Evolutionary conservation across 2,797 vertebrate species (phyloP).

Genomic region (Sebastes kiyomatsui): DNA sequence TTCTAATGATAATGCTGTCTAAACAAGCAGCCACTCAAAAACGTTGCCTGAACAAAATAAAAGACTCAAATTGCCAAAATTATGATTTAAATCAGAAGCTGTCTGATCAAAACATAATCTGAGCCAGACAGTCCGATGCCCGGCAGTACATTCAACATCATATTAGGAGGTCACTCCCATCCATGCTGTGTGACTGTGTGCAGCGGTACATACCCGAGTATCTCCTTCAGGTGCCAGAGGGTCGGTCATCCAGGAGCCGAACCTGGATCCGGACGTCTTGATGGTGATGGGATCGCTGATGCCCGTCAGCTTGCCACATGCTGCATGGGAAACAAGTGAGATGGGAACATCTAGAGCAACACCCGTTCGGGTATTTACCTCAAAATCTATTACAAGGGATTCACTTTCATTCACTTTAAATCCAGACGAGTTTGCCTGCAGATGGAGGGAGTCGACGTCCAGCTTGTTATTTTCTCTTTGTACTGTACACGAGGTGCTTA

Average conservation of each 20-base stretch:
- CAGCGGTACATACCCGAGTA: constrained; percentile 87
- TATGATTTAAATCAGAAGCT: not conserved
- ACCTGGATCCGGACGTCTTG: constrained; percentile 97
- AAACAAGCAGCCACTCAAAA: not conserved
- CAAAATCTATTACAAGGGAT: not conserved
- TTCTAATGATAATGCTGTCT: too few relatives aligned
- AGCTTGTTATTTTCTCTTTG: constrained; percentile 9
- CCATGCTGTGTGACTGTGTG: not conserved
- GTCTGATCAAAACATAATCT: not conserved
- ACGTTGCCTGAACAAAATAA: not conserved
- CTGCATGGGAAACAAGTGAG: constrained; percentile 80
- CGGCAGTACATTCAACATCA: not conserved
- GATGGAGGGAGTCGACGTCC: constrained; percentile 20
- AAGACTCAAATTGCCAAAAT: not conserved
- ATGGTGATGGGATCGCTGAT: constrained; percentile 97
- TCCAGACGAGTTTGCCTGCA: constrained; percentile 20
- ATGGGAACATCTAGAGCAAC: constrained; percentile 39
- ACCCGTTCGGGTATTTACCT: not conserved
- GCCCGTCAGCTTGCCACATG: constrained; percentile 97
- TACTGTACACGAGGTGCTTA: constrained; percentile 28
- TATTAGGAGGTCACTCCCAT: not conserved
- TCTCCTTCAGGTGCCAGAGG: constrained; percentile 95
- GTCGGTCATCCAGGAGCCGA: constrained; percentile 99
- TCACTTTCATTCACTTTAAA: constrained; percentile 34
- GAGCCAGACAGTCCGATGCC: not conserved